Evolutionary conservation across 1,140 invertebrate genomes (phyloP), one percentile per base, ranked within the genome.

Genomic region (Drosophila cardini): DNA sequence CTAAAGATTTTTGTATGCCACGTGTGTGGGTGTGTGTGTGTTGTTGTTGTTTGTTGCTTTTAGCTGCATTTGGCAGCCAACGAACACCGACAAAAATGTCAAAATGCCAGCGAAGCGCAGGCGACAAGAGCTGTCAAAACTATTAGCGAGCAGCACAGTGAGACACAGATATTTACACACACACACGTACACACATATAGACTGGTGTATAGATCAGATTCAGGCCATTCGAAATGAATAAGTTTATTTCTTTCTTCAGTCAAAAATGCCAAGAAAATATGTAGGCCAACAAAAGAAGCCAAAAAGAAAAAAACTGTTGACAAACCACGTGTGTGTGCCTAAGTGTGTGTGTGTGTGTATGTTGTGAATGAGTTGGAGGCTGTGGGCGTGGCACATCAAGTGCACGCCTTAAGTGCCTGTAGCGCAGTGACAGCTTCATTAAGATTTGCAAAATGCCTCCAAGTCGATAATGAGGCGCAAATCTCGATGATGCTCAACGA

Each of bases 101-200:
- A 53, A 68, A 70, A 82, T 68, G 69, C 72, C 72, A 34, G 46
- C 62, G 67, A 69, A 76, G 63, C 76, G 77, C 77, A 84, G 56
- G 81, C 81, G 81, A 80, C 82, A 86, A 70, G 53, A 69, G 76
- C 82, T 86, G 82, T 86, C 82, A 86, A 78, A 85, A 86, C 82
- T 85, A 85, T 86, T 85, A 85, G 82, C 82, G 75, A 75, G 10
- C 36, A 40, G 38, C 38, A 40, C 38, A 40, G 38, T 13, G 11
- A 40, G n/a, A 40, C 38, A 40, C 38, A 38, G 9, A 38, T 57
- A 48, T 13, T 2, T 40, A 52, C 15, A 48, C 43, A 53, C 38
- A 45, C 36, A 67, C 38, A 58, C 16, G 63, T 50, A 55, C n/a
- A 42, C 2, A 55, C 9, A 38, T 16, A 42, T 5, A 34, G 3